Evolutionary conservation across 2,797 vertebrate species (phyloP).

Genomic region (Manis javanica): DNA sequence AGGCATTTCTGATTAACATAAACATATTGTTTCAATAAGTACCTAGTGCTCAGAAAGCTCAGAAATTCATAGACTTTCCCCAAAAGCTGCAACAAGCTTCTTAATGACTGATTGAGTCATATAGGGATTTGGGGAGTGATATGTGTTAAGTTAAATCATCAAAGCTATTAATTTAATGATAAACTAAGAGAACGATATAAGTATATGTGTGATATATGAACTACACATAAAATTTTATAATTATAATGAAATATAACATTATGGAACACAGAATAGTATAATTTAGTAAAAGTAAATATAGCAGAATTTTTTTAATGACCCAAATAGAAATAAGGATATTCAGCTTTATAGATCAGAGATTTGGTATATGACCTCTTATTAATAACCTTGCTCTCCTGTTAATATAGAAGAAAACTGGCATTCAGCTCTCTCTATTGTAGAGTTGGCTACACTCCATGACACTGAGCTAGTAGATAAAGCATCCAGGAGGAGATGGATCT

Average conservation of each 20-base stretch:
- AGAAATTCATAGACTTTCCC: conserved; percentile 14
- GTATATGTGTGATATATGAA: not conserved
- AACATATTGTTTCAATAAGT: conserved; percentile 45
- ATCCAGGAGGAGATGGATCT: not conserved
- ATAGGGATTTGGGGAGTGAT: not conserved
- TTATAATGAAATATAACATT: conserved; percentile 39
- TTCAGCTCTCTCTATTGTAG: not conserved
- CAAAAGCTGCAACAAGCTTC: not conserved
- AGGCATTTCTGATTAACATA: conserved; percentile 17
- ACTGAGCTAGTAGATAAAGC: conserved; percentile 22
- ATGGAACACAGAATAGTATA: conserved; percentile 39
- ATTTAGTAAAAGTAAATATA: conserved; percentile 57
- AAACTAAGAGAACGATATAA: conserved; percentile 25
- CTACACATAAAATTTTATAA: conserved; percentile 15
- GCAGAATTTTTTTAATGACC: conserved; percentile 29
- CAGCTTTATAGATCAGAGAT: conserved; percentile 53
- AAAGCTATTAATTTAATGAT: not conserved
- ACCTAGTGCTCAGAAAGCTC: conserved; percentile 11
- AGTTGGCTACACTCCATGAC: conserved; percentile 42
- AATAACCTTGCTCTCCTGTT: conserved; percentile 56
- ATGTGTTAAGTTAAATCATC: conserved; percentile 8
- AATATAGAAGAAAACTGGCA: not conserved
- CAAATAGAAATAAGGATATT: conserved; percentile 63
- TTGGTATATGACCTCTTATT: conserved; percentile 62
- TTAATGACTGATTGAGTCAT: not conserved